Conservation (phyloP, 2,113 vertebrate species). For the Nibea albiflora region DNA sequence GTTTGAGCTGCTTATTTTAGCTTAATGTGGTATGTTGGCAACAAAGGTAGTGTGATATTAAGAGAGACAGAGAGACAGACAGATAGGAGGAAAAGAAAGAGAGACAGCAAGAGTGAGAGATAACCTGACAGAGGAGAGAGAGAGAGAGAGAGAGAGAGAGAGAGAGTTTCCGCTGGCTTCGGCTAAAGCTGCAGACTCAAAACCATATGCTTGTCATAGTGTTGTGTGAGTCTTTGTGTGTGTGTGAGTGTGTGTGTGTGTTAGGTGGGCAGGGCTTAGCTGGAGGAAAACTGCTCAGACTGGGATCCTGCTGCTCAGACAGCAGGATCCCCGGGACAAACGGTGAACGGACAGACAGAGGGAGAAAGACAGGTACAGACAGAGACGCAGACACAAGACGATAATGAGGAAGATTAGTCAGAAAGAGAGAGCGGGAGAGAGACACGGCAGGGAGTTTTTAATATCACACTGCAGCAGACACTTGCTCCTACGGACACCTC, state of each 20-base stretch:
- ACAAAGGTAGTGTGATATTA: slow-evolving; percentile 53
- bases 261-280: slow-evolving; percentile 81
- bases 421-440: slow-evolving; percentile 1
- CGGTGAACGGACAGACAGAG: slow-evolving; percentile 61
- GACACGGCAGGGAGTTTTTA: not conserved
- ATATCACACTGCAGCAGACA: not conserved
- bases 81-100: slow-evolving; percentile 18
- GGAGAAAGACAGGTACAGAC: slow-evolving; percentile 20
- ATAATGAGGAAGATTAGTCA: slow-evolving; percentile 36
- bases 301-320: slow-evolving; percentile 62
- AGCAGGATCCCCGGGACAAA: slow-evolving; percentile 78
- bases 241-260: slow-evolving; percentile 42
- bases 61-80: not conserved
- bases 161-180: slow-evolving; percentile 73
- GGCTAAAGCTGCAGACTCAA: slow-evolving; percentile 68
- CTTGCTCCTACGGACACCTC: not conserved
- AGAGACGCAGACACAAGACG: slow-evolving; percentile 8
- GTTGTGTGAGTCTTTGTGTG: slow-evolving; percentile 55
- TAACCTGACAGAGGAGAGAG: slow-evolving; percentile 33
- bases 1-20: not conserved
- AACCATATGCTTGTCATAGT: slow-evolving; percentile 80
- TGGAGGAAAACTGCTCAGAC: slow-evolving; percentile 75
- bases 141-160: slow-evolving; percentile 45
- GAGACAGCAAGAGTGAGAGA: slow-evolving; percentile 20
- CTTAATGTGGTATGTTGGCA: slow-evolving; percentile 30